These are phyloP conservation scores for Cerceris ruficornis DNA, from an alignment of 2,888 invertebrate genomes.

Conservation along the genomic window DNA sequence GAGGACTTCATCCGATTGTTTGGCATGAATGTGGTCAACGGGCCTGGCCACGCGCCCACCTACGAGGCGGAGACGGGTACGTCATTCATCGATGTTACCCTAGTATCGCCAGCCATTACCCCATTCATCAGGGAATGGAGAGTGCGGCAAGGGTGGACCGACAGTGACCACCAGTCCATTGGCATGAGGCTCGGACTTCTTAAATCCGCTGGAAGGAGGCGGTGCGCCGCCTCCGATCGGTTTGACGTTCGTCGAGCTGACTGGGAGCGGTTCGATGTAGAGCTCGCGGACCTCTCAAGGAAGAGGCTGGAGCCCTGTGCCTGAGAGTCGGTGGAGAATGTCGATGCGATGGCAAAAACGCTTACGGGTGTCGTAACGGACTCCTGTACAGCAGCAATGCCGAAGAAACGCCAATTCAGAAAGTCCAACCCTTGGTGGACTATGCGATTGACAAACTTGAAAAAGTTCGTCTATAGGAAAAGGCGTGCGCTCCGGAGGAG, in stretches of 20 bases:
- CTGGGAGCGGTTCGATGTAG: no score
- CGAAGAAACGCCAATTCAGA: neutral
- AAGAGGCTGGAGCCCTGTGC: neutral
- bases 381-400: neutral
- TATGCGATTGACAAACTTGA: neutral
- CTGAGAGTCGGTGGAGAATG: neutral
- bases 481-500: no score
- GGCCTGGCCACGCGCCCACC: neutral
- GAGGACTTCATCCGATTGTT: neutral
- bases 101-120: no score
- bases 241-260: no score
- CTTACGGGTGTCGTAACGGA: neutral
- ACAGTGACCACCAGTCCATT: conserved; percentile 2
- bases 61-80: neutral
- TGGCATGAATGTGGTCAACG: neutral
- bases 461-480: neutral
- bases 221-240: neutral
- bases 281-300: neutral
- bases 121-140: neutral
- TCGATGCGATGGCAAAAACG: neutral
- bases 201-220: neutral
- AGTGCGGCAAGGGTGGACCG: neutral
- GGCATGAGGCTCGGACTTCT: neutral
- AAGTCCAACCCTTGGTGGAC: conserved; percentile 15
- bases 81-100: no score